Percentiles rank a stretch among this genome's conserved stretches.
Evolutionary conservation across 2,888 invertebrate genomes (phyloP).

Genomic region (Ornithoptera alexandrae): DNA sequence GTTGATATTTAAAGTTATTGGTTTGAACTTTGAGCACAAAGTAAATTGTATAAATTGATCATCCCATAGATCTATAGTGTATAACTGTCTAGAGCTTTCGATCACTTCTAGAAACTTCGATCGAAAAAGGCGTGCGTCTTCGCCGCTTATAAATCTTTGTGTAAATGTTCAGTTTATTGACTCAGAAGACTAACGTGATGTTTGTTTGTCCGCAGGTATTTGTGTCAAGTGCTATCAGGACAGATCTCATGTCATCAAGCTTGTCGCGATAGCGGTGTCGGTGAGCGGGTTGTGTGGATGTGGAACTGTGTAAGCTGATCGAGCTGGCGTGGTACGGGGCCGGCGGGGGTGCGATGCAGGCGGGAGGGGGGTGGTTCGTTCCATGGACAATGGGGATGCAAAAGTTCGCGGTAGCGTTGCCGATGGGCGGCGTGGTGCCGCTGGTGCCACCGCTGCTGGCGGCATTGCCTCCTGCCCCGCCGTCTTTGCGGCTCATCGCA

Average conservation of each 20-base stretch:
- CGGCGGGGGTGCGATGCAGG: slow-evolving; percentile 66
- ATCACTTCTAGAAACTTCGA: no score
- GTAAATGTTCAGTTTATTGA: no score
- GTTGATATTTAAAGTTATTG: no score
- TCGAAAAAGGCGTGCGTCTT: no score
- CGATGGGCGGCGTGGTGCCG: slow-evolving; percentile 73
- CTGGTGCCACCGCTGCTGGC: slow-evolving; percentile 69
- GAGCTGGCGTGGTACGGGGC: slow-evolving; percentile 78
- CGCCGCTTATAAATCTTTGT: no score
- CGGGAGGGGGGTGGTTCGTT: slow-evolving; percentile 73
- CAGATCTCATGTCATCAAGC: slow-evolving; percentile 38
- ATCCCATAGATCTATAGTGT: no score
- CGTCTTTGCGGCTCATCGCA: slow-evolving; percentile 65
- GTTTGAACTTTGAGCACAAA: no score
- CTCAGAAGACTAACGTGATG: slow-evolving; percentile 29
- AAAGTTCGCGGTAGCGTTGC: slow-evolving; percentile 74
- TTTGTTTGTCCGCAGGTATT: slow-evolving; percentile 64
- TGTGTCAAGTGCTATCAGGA: slow-evolving; percentile 51
- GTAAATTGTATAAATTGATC: no score
- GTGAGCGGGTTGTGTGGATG: slow-evolving; percentile 56
- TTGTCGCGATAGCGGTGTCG: slow-evolving; percentile 46
- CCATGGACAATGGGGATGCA: slow-evolving; percentile 74
- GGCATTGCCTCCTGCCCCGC: slow-evolving; percentile 66
- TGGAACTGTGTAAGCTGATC: slow-evolving; percentile 61
- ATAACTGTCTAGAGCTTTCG: no score